Percentiles rank a stretch among this genome's conserved stretches.
Conservation (phyloP, 2,888 invertebrate genomes). For the Priocnemis perturbator region DNA sequence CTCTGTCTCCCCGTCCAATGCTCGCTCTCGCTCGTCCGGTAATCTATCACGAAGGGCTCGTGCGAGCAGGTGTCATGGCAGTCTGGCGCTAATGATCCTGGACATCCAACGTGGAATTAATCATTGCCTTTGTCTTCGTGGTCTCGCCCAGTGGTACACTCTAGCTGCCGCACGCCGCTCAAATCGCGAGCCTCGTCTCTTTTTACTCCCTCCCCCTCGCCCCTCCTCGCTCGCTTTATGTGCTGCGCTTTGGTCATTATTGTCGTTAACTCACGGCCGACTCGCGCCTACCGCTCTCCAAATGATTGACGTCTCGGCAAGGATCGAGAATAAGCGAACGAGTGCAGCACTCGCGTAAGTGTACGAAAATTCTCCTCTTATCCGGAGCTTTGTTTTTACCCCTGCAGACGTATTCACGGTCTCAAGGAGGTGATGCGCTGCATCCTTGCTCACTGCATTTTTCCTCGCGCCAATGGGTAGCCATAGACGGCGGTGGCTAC, state of each 20-base stretch:
- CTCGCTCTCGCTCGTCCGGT: conserved; percentile 32
- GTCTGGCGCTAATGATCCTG: conserved; percentile 71
- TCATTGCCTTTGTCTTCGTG: conserved; percentile 72
- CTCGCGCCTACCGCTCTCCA: background rate
- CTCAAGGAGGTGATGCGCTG: no score
- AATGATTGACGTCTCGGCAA: conserved; percentile 16
- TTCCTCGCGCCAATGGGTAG: no score
- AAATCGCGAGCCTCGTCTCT: conserved; percentile 29
- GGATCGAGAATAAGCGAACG: background rate
- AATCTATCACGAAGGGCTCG: conserved; percentile 72
- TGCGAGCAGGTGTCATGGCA: conserved; percentile 73
- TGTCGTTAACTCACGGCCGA: conserved; percentile 41
- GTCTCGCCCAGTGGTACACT: conserved; percentile 42
- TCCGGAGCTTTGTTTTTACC: no score
- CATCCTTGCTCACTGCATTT: no score
- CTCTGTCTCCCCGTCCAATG: conserved; percentile 28
- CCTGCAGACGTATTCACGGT: no score
- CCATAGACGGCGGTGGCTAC: no score
- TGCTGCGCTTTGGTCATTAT: conserved; percentile 42
- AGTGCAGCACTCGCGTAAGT: no score
- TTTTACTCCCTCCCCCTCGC: conserved; percentile 18
- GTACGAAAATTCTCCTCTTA: no score
- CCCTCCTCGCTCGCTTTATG: background rate
- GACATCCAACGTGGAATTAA: conserved; percentile 72
- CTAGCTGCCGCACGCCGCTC: conserved; percentile 25